Evolutionary conservation across 2,888 invertebrate species (phyloP).

Genomic region (Melanchra persicariae): DNA sequence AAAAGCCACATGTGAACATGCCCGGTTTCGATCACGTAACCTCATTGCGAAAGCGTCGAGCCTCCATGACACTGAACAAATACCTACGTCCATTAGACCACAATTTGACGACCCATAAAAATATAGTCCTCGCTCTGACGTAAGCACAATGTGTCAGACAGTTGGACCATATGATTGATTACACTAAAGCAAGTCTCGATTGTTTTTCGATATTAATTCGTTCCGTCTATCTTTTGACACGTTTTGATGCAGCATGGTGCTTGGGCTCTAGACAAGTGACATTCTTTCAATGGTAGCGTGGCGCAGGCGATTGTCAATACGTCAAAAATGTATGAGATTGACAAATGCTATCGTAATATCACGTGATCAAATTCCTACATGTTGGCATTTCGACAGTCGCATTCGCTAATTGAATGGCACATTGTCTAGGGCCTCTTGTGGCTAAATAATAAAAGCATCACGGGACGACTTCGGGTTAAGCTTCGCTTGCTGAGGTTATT

Average conservation of each 20-base stretch:
- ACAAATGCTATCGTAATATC: too few species aligned
- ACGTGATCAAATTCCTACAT: too few species aligned
- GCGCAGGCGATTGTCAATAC: too few species aligned
- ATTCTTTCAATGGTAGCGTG: too few species aligned
- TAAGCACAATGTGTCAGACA: slow-evolving; percentile 32
- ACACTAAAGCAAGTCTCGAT: slow-evolving; percentile 53
- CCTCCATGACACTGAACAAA: slow-evolving; percentile 10
- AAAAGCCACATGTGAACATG: not conserved
- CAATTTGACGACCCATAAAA: slow-evolving; percentile 56
- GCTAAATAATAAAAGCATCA: too few species aligned
- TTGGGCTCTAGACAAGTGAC: too few species aligned
- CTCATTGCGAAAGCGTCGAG: not conserved
- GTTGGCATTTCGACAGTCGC: too few species aligned
- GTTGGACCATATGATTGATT: slow-evolving; percentile 61
- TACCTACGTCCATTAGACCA: slow-evolving; percentile 17
- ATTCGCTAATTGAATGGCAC: too few species aligned
- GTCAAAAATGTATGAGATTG: too few species aligned
- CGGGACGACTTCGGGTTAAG: too few species aligned
- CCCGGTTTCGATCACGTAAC: not conserved
- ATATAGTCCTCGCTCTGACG: slow-evolving; percentile 56
- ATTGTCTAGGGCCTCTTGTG: too few species aligned
- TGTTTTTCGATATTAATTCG: slow-evolving; percentile 55
- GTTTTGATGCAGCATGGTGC: not conserved
- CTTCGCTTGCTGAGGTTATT: too few species aligned
- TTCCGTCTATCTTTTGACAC: slow-evolving; percentile 46